Percentiles rank a stretch among this genome's conserved stretches.
These are phyloP conservation scores for Pangasius macronema DNA, from an alignment of 2,797 vertebrate genomes.

Conservation along the genomic window DNA sequence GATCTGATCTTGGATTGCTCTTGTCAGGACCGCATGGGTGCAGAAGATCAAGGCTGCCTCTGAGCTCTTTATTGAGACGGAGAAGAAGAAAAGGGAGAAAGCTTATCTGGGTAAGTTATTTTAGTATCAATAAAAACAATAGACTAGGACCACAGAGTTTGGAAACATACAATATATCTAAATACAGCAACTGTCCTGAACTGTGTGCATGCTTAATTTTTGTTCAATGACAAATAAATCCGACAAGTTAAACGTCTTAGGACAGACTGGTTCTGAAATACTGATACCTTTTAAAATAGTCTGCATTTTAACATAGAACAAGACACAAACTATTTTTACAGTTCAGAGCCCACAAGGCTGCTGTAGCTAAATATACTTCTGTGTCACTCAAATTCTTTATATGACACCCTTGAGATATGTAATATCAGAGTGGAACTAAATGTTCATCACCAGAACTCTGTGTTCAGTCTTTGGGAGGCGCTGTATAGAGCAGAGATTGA, in stretches of 20 bases:
- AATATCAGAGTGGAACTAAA: not conserved
- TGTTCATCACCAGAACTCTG: not conserved
- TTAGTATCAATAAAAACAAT: not conserved
- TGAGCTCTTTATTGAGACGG: conserved; percentile 97
- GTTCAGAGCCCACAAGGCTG: not conserved
- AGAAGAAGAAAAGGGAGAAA: conserved; percentile 98
- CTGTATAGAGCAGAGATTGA: no score
- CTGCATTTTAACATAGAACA: not conserved
- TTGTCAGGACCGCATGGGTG: conserved; percentile 93
- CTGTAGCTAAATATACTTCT: not conserved
- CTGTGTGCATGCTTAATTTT: not conserved
- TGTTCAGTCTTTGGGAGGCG: not conserved
- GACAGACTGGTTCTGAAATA: not conserved
- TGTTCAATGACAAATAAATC: not conserved
- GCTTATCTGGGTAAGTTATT: conserved; percentile 88
- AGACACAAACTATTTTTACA: not conserved
- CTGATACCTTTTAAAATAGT: not conserved
- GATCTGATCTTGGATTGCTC: conserved; percentile 18
- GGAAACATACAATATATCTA: not conserved
- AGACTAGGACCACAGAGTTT: not conserved
- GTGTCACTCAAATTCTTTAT: not conserved
- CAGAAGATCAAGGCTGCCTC: conserved; percentile 99
- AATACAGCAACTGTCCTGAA: not conserved
- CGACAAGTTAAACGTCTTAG: not conserved
- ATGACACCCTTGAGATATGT: not conserved